These are phyloP conservation scores for Dinomys branickii DNA, from an alignment of 2,113 vertebrate species.

Conservation along the genomic window DNA sequence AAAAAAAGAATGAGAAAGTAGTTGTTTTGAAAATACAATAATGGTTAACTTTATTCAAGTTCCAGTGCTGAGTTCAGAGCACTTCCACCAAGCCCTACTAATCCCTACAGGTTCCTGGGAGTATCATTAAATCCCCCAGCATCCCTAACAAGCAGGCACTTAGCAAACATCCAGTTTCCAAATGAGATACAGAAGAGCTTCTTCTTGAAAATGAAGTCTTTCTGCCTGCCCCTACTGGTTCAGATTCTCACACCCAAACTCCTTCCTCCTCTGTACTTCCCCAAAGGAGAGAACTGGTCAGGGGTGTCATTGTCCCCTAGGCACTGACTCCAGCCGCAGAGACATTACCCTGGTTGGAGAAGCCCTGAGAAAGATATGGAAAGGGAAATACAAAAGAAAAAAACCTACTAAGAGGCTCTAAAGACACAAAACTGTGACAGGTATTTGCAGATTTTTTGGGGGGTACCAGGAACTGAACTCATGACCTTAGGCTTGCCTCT, in stretches of 20 bases:
- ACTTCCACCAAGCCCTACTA: slow-evolving; percentile 65
- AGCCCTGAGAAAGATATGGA: slow-evolving; percentile 52
- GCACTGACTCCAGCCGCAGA: slow-evolving; percentile 70
- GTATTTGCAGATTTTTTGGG: slow-evolving; percentile 45
- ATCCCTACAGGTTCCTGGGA: slow-evolving; percentile 61
- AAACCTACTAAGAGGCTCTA: slow-evolving; percentile 22
- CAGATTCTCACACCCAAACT: slow-evolving; percentile 43
- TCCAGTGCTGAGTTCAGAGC: slow-evolving; percentile 54
- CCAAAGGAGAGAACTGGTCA: slow-evolving; percentile 65
- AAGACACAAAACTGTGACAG: neutral
- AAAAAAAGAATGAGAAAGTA: slow-evolving; percentile 28
- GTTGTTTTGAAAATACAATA: slow-evolving; percentile 69
- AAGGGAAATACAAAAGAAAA: slow-evolving; percentile 52
- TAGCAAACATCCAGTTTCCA: slow-evolving; percentile 72
- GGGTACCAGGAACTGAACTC: too few species aligned
- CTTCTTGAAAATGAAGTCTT: slow-evolving; percentile 57
- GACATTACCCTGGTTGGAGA: slow-evolving; percentile 64
- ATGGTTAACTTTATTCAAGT: slow-evolving; percentile 66
- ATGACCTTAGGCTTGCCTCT: too few species aligned
- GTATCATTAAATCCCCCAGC: slow-evolving; percentile 60
- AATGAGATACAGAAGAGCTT: slow-evolving; percentile 54
- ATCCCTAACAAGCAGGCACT: slow-evolving; percentile 70
- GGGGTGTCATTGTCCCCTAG: slow-evolving; percentile 66
- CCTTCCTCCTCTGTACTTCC: slow-evolving; percentile 4
- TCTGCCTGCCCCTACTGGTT: slow-evolving; percentile 42